Percentiles rank a stretch among this genome's conserved stretches.
Conservation (phyloP, 2,888 invertebrate genomes). For the Zele albiditarsus region DNA sequence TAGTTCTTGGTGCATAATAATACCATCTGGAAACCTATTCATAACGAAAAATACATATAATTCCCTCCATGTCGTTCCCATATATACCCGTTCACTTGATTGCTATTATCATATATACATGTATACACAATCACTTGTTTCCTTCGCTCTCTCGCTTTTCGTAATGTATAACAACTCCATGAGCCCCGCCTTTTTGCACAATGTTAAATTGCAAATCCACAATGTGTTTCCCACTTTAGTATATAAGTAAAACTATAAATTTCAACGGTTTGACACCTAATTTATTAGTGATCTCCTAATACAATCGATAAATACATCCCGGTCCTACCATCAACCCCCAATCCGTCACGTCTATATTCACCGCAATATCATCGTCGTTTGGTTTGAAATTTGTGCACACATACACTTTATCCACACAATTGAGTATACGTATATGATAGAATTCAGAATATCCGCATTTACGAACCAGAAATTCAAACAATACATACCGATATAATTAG, state of each 20-base stretch:
- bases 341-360: neutral
- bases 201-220: neutral
- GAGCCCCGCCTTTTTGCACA: neutral
- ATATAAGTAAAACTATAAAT: neutral
- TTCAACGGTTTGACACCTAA: neutral
- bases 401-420: neutral
- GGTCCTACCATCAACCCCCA: neutral
- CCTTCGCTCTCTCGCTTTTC: neutral
- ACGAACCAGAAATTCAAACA: constrained; percentile 1
- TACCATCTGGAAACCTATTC: neutral
- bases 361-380: too few relatives aligned
- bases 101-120: neutral
- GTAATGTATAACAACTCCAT: neutral
- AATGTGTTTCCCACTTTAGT: neutral
- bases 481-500: constrained; percentile 69
- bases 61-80: neutral
- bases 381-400: neutral
- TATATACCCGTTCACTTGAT: neutral
- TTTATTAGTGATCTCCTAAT: neutral
- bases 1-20: neutral
- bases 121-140: neutral
- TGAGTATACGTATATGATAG: neutral
- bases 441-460: neutral
- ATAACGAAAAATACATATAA: neutral
- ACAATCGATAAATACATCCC: neutral